Evolutionary conservation across 2,888 invertebrate species (phyloP).

Genomic region (Spialia ferax): DNA sequence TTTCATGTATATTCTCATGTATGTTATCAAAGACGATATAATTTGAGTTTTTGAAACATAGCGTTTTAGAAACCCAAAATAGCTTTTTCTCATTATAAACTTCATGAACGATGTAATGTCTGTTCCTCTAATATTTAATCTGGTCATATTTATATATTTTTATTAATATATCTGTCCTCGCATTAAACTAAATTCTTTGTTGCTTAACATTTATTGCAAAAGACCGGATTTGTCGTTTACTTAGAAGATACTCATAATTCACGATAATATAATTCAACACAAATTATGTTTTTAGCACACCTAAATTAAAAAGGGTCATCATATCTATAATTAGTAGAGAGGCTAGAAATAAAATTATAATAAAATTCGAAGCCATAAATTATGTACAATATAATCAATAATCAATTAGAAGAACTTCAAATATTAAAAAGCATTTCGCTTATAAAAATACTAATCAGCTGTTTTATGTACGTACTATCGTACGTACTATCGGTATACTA

Average conservation of each 20-base stretch:
- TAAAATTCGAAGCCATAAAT: neutral
- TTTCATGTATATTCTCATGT: no score
- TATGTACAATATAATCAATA: neutral
- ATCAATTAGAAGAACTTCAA: neutral
- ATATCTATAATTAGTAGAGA: neutral
- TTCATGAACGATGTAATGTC: no score
- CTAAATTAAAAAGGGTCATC: neutral
- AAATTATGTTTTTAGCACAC: neutral
- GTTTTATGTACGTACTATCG: no score
- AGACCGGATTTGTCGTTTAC: neutral
- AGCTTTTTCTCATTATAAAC: no score
- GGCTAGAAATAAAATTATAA: constrained; percentile 1
- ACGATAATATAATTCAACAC: neutral
- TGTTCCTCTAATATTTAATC: no score
- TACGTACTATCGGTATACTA: neutral
- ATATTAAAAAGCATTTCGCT: neutral
- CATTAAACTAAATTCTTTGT: neutral
- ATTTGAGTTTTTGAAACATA: neutral
- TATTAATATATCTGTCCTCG: no score
- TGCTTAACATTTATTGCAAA: neutral
- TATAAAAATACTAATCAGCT: neutral
- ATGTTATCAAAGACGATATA: neutral
- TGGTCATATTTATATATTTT: no score
- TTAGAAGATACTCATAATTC: neutral
- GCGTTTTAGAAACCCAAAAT: neutral